Percentiles rank a stretch among this genome's conserved stretches.
These are phyloP conservation scores for Eupithecia subfuscata DNA, from an alignment of 2,888 invertebrate genomes.

Conservation along the genomic window DNA sequence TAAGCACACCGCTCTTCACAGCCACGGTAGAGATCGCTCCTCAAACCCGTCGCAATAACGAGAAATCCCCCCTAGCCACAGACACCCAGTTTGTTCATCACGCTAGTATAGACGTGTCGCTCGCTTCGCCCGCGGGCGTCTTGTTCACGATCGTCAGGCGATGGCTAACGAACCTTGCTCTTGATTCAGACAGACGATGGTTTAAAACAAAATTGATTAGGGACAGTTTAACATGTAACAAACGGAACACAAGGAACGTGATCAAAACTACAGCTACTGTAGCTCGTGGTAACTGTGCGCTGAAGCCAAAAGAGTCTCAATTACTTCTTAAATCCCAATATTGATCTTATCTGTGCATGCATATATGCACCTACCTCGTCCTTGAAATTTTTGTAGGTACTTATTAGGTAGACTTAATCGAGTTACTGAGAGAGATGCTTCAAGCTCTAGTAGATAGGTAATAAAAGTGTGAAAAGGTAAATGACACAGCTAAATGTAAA, in stretches of 20 bases:
- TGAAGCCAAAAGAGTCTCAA: no score
- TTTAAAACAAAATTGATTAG: not conserved
- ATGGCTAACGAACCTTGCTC: slow-evolving; percentile 11
- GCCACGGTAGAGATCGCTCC: not conserved
- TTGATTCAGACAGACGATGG: not conserved
- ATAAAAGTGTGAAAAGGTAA: not conserved
- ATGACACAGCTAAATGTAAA: not conserved
- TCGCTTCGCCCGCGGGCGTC: not conserved
- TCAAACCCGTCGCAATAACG: slow-evolving; percentile 7
- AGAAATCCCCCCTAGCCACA: not conserved
- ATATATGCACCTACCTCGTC: no score
- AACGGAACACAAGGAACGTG: no score
- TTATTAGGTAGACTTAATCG: no score
- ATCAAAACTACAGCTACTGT: no score
- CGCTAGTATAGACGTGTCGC: slow-evolving; percentile 6
- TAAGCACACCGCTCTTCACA: not conserved
- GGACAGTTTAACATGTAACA: no score
- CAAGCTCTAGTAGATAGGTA: not conserved
- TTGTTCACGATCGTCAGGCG: slow-evolving; percentile 10
- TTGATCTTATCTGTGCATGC: no score
- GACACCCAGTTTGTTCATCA: slow-evolving; percentile 1
- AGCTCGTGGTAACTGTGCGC: no score
- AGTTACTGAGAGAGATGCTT: not conserved
- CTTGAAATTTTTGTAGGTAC: no score
- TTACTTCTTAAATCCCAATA: no score